Evolutionary conservation across 2,113 vertebrate genomes (phyloP).

Genomic region (Lycocorax pyrrhopterus): DNA sequence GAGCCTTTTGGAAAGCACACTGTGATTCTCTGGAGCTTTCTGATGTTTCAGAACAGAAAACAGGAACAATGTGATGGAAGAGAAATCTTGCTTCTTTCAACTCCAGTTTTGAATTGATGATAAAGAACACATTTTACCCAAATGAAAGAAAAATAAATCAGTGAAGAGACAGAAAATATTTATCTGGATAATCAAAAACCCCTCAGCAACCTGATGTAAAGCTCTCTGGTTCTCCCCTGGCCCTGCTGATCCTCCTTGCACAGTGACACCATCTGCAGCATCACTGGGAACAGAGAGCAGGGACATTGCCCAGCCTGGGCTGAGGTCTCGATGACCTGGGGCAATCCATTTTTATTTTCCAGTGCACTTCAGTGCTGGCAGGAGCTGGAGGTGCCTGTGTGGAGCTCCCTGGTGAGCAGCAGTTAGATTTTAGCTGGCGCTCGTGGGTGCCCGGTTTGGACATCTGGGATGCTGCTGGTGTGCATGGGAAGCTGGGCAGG

Average conservation of each 20-base stretch:
- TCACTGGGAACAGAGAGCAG: neutral
- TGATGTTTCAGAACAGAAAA: neutral
- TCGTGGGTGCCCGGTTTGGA: neutral
- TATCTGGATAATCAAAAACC: neutral
- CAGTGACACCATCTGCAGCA: fast-evolving
- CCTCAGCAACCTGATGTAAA: neutral
- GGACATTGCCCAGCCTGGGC: neutral
- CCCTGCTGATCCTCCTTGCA: no score
- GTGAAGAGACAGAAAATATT: neutral
- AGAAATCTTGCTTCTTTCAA: neutral
- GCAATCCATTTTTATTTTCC: neutral
- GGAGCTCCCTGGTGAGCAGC: neutral
- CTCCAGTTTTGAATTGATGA: neutral
- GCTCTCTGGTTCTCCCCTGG: neutral
- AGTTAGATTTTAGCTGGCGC: neutral
- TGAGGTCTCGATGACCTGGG: no score
- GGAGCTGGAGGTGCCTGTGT: neutral
- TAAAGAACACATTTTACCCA: neutral
- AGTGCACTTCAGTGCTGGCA: fast-evolving
- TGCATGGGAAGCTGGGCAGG: neutral
- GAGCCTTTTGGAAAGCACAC: neutral
- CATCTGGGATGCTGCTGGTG: neutral
- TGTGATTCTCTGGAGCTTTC: neutral
- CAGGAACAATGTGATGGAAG: neutral
- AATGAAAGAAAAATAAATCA: neutral